Evolutionary conservation across 2,888 invertebrate genomes (phyloP), one percentile per base, ranked within the genome.

Genomic region (Orthosia incerta): DNA sequence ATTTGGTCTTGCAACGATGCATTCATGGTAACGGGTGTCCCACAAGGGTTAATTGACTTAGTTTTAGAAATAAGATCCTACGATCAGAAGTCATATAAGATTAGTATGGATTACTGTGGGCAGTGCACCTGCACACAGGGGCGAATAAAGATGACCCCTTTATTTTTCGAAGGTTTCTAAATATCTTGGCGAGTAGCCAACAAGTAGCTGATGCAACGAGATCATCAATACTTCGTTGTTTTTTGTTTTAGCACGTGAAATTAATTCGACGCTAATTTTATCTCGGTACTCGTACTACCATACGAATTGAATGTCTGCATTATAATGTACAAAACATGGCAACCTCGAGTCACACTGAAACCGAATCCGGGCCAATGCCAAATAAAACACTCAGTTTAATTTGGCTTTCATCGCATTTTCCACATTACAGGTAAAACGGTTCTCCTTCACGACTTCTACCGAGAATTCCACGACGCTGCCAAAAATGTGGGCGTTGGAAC

Each of bases 401-500:
- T 74, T 59, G 18, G 31, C 26, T 57, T 26, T 31, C 26, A 65
- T 65, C 23, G 4, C 4, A 48, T 13, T 62, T 72, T 55, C 55
- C 45, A 60, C 51, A 31, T 80, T 71, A 9, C 94, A 98, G 98
- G 98, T 98, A 12, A 98, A 98, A 91, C 97, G 98, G 60, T 98
- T 98, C 90, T 98, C 98, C 0, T 98, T 98, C 93, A 98, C 98
- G 11, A 98, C 98, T 4, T 98, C 98, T 71, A 98, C 97, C 0
- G 98, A 98, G 90, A 98, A 98, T 90, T 98, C 98, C 0, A 97
- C 97, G 15, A 97, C 98, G 0, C 95, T 95, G 65, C 90, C 95
- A 53, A 97, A 97, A 91, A 97, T 98, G 97, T 99, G 98, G 98
- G 97, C 98, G 0, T 90, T 98, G 73, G 98, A 98, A 91, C 96